A percentile compares a stretch with the other conserved stretches of the same genome.
phyloP scores from a whole-genome alignment of 2,113 vertebrate species.

The Alaudala cheleensis region DNA sequence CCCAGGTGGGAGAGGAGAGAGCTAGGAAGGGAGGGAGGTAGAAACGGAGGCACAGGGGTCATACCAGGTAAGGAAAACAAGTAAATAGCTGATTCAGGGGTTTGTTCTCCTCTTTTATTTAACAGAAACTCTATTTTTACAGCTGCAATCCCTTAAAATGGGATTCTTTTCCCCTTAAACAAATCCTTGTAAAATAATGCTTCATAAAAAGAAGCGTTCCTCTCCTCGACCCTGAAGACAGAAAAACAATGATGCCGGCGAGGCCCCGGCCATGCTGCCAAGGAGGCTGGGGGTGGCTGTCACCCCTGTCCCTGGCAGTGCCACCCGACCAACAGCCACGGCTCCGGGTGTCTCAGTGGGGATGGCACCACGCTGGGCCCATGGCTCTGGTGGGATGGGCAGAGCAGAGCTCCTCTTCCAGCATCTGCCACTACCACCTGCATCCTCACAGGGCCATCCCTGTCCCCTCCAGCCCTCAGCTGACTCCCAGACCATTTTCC shows the following conservation, averaged over 20 bases:
- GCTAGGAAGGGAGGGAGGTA: not conserved
- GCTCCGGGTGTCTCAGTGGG: not conserved
- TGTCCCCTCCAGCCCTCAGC: not conserved
- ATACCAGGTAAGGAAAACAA: conserved; percentile 60
- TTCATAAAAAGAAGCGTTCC: conserved; percentile 71
- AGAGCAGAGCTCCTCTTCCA: not conserved
- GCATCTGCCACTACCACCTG: not conserved
- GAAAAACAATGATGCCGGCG: not conserved
- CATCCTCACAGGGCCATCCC: not conserved
- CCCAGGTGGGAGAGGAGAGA: not conserved
- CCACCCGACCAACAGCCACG: not conserved
- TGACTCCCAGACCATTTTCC: not conserved
- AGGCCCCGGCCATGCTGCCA: not conserved
- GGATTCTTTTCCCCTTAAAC: conserved; percentile 70
- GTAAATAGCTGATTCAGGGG: conserved; percentile 73
- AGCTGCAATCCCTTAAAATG: conserved; percentile 76
- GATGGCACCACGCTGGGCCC: rapidly evolving
- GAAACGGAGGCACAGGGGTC: not conserved
- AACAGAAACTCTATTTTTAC: conserved; percentile 75
- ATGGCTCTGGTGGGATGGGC: rapidly evolving
- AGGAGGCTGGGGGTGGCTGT: not conserved
- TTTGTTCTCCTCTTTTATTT: conserved; percentile 50
- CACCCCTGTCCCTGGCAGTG: not conserved
- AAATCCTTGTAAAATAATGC: conserved; percentile 73
- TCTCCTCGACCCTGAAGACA: conserved; percentile 37